phyloP scores from a whole-genome alignment of 2,888 invertebrate genomes.

The Seladonia tumulorum region DNA sequence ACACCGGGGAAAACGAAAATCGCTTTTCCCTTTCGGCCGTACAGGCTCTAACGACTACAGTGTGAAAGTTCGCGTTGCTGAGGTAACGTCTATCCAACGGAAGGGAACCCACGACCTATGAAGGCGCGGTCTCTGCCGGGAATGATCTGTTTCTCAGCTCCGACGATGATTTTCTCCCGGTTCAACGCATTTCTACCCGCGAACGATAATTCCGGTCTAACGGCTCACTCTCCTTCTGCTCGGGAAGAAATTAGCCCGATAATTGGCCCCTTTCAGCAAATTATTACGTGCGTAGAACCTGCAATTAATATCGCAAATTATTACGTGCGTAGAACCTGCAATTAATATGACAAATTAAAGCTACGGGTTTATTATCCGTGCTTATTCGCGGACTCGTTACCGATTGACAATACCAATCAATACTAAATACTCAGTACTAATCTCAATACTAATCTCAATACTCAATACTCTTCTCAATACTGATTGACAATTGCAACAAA shows the following conservation, averaged over 20 bases:
- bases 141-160: conserved; percentile 47
- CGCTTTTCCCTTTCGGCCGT: conserved; percentile 42
- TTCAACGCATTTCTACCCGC: background rate
- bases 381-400: background rate
- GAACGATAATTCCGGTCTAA: background rate
- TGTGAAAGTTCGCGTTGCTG: conserved; percentile 58
- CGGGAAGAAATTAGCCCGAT: background rate
- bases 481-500: too few species aligned
- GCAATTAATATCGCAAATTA: background rate
- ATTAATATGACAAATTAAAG: background rate
- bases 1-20: conserved; percentile 41
- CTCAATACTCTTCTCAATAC: too few species aligned
- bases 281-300: background rate
- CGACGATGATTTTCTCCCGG: conserved; percentile 22
- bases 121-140: conserved; percentile 40
- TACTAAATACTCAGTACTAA: too few species aligned
- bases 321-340: background rate
- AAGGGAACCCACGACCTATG: conserved; percentile 21
- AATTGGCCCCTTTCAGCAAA: background rate
- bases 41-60: conserved; percentile 30
- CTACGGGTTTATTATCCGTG: background rate
- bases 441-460: too few species aligned
- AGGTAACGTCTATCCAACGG: conserved; percentile 33
- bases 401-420: too few species aligned
- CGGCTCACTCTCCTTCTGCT: background rate